These are phyloP conservation scores for Cherax destructor DNA, from an alignment of 1,140 invertebrate genomes.

Conservation along the genomic window DNA sequence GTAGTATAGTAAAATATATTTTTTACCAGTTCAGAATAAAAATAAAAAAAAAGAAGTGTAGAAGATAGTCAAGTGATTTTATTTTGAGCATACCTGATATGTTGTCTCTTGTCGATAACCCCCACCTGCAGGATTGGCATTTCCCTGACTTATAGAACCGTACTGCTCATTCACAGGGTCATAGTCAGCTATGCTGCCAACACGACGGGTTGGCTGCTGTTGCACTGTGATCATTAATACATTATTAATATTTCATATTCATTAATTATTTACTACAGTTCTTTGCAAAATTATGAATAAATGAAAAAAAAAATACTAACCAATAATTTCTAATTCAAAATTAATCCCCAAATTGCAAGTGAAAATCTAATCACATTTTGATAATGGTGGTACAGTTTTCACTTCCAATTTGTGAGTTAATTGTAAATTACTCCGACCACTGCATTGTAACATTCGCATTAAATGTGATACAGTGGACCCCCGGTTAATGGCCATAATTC, in stretches of 20 bases:
- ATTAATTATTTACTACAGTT: too few relatives aligned
- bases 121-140: slow-evolving; percentile 34
- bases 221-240: slow-evolving; percentile 76
- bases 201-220: slow-evolving; percentile 81
- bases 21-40: not conserved
- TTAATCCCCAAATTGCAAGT: too few relatives aligned
- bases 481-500: too few relatives aligned
- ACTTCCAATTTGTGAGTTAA: too few relatives aligned
- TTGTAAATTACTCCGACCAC: too few relatives aligned
- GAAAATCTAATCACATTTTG: too few relatives aligned
- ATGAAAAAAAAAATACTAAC: not conserved
- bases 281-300: not conserved
- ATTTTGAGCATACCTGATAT: slow-evolving; percentile 44
- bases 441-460: too few relatives aligned
- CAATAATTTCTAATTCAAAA: not conserved
- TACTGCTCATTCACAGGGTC: slow-evolving; percentile 95
- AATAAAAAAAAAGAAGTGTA: not conserved
- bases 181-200: slow-evolving; percentile 95
- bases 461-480: too few relatives aligned
- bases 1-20: too few relatives aligned
- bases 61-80: too few relatives aligned
- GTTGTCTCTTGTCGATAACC: slow-evolving; percentile 60
- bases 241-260: not conserved
- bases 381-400: too few relatives aligned
- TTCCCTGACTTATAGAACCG: slow-evolving; percentile 80